Evolutionary conservation across 64 coral and sea anemone genomes (phyloP).

Genomic region (Porites australiensis): DNA sequence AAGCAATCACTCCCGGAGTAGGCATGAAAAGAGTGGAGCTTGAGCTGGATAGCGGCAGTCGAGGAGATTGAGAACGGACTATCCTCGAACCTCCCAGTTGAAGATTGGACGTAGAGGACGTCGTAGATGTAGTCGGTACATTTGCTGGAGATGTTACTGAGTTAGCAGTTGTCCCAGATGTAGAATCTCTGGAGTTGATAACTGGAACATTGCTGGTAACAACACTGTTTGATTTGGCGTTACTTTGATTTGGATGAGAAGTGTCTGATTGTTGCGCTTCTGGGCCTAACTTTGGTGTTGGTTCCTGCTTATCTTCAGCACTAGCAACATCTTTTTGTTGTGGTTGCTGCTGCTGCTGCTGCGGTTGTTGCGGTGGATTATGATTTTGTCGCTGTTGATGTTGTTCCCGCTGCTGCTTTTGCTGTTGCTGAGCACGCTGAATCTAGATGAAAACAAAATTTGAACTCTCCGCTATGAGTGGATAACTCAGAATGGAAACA

Average conservation of each 20-base stretch:
- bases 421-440: conserved; percentile 1
- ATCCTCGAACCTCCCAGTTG: background rate
- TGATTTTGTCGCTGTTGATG: background rate
- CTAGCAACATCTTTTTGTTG: conserved; percentile 20
- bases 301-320: background rate
- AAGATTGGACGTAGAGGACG: background rate
- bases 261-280: background rate
- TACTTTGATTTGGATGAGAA: background rate
- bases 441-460: background rate
- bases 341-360: background rate
- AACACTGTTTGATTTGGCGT: background rate
- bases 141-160: background rate
- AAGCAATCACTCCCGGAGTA: conserved; percentile 42
- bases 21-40: conserved; percentile 49
- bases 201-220: background rate
- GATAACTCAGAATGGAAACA: no score
- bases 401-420: background rate
- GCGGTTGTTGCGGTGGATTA: background rate
- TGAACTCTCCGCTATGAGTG: no score
- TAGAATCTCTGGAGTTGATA: background rate
- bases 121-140: background rate
- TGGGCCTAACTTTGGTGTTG: background rate
- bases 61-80: conserved; percentile 35
- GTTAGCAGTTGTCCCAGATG: background rate
- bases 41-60: background rate